A percentile compares a stretch with the other conserved stretches of the same genome.
These are phyloP conservation scores for Martes flavigula DNA, from an alignment of 2,797 vertebrate genomes.

Conservation along the genomic window DNA sequence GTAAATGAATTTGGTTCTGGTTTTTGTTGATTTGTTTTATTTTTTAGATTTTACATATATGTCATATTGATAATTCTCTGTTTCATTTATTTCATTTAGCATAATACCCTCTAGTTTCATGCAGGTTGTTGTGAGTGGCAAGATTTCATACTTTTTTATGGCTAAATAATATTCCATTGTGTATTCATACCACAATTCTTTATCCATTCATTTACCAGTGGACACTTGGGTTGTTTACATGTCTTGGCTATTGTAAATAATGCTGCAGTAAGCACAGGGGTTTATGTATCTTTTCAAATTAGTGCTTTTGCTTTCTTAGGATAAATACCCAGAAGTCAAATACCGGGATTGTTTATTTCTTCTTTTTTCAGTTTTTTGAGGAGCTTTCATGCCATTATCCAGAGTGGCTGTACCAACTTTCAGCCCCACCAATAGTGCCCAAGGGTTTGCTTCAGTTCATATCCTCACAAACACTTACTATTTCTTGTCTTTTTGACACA, in stretches of 20 bases:
- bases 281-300: not conserved
- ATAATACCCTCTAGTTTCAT: not conserved
- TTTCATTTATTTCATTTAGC: not conserved
- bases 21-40: not conserved
- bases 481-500: not conserved
- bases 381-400: not conserved
- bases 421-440: not conserved
- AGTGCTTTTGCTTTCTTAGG: not conserved
- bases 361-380: not conserved
- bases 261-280: not conserved
- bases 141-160: not conserved
- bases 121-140: not conserved
- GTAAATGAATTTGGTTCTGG: not conserved
- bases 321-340: not conserved
- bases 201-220: not conserved
- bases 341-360: not conserved
- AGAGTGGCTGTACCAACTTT: not conserved
- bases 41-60: not conserved
- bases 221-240: not conserved
- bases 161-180: not conserved
- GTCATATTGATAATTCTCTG: not conserved
- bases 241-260: not conserved
- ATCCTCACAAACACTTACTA: not conserved
- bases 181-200: not conserved
- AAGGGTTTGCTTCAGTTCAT: not conserved